Conservation (phyloP, 2,888 invertebrate genomes). For the Caenorhabditis uteleia region DNA sequence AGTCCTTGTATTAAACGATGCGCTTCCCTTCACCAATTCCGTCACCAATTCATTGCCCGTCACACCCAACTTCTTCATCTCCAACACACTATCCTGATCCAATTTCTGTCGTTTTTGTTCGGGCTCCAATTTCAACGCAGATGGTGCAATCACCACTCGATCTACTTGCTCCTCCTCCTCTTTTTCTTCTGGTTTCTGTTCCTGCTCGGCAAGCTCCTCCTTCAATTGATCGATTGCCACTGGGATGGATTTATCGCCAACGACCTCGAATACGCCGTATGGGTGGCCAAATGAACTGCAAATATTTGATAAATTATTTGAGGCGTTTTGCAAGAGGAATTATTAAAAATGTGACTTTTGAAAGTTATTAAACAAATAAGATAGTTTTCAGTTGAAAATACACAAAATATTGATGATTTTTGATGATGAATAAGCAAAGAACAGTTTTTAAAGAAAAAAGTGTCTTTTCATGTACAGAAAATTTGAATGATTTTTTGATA, state of each 20-base stretch:
- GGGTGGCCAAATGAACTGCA: constrained; percentile 57
- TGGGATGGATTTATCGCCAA: constrained; percentile 19
- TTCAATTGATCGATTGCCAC: constrained; percentile 23
- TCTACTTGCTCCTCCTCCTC: constrained; percentile 1
- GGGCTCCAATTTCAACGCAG: constrained; percentile 24
- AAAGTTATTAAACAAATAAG: too few species aligned
- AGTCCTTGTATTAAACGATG: constrained; percentile 54
- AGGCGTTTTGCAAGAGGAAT: neutral
- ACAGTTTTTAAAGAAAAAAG: too few species aligned
- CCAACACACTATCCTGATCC: constrained; percentile 51
- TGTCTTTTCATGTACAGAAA: too few species aligned
- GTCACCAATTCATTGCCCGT: constrained; percentile 43
- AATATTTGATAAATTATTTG: constrained; percentile 5
- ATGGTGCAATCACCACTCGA: constrained; percentile 29
- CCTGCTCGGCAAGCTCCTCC: constrained; percentile 23
- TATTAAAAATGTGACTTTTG: constrained; percentile 6
- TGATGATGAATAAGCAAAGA: too few species aligned
- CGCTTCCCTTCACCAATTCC: constrained; percentile 59
- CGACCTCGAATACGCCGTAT: constrained; percentile 63
- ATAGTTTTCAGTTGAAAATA: too few species aligned
- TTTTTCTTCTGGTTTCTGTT: too few species aligned
- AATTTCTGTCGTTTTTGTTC: constrained; percentile 48
- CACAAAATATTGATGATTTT: too few species aligned
- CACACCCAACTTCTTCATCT: constrained; percentile 54
- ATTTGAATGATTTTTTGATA: too few species aligned